Percentiles rank a stretch among this genome's conserved stretches.
Evolutionary conservation across 2,797 vertebrate species (phyloP).

Genomic region (Rhinatrema bivittatum): DNA sequence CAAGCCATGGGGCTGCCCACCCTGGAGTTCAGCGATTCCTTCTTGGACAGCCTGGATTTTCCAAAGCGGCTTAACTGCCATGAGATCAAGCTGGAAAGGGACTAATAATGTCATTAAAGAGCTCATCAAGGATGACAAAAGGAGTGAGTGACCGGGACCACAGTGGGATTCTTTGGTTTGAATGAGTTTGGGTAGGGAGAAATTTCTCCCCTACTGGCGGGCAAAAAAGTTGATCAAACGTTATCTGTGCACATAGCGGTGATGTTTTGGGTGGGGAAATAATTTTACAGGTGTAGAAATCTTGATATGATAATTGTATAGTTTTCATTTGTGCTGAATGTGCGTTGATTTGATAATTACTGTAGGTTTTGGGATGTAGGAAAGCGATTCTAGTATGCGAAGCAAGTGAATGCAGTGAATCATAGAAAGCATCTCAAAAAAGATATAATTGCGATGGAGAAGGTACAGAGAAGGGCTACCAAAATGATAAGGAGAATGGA

Average conservation of each 20-base stretch:
- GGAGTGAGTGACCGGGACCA: slow-evolving; percentile 65
- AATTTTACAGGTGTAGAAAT: too few species aligned
- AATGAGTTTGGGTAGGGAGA: slow-evolving; percentile 40
- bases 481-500: too few species aligned
- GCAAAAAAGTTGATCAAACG: slow-evolving; percentile 12
- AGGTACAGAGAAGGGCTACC: too few species aligned
- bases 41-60: slow-evolving; percentile 91
- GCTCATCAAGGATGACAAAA: slow-evolving; percentile 89
- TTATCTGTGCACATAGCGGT: neutral
- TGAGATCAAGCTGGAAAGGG: slow-evolving; percentile 86
- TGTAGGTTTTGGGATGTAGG: too few species aligned
- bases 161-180: slow-evolving; percentile 65
- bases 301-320: too few species aligned
- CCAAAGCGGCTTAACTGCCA: slow-evolving; percentile 89
- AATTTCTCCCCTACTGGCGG: slow-evolving; percentile 54
- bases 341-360: too few species aligned
- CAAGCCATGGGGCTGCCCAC: slow-evolving; percentile 91
- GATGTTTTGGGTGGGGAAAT: neutral
- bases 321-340: too few species aligned
- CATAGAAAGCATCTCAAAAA: too few species aligned
- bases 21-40: slow-evolving; percentile 92
- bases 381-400: too few species aligned
- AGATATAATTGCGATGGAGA: too few species aligned
- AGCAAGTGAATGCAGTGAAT: too few species aligned
- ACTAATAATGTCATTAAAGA: slow-evolving; percentile 97